These are phyloP conservation scores for Pteromalus puparum DNA, from an alignment of 1,140 invertebrate species.

Conservation along the genomic window DNA sequence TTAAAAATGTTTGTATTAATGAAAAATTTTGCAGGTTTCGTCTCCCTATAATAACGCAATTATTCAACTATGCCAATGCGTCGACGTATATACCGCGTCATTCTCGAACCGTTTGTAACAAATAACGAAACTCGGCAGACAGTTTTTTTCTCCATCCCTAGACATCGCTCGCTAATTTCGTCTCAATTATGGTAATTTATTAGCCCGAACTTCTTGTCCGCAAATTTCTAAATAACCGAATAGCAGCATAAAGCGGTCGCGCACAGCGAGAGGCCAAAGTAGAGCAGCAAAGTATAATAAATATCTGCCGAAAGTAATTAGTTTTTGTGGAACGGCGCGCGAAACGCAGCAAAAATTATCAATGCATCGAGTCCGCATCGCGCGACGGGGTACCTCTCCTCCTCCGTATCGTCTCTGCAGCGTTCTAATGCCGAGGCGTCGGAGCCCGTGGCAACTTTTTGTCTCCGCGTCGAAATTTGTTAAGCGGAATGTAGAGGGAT, in stretches of 20 bases:
- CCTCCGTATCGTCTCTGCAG: not conserved
- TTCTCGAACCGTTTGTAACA: not conserved
- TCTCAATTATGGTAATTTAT: slow-evolving; percentile 44
- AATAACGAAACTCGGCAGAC: not conserved
- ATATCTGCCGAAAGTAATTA: slow-evolving; percentile 44
- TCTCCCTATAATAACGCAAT: too few relatives aligned
- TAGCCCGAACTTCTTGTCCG: slow-evolving; percentile 20
- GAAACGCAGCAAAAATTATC: slow-evolving; percentile 48
- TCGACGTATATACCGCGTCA: not conserved
- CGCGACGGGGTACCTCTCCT: slow-evolving; percentile 15
- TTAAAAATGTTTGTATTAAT: too few relatives aligned
- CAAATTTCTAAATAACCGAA: slow-evolving; percentile 33
- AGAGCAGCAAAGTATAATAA: slow-evolving; percentile 28
- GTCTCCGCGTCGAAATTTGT: slow-evolving; percentile 58
- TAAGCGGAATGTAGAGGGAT: slow-evolving; percentile 61
- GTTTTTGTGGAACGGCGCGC: slow-evolving; percentile 37
- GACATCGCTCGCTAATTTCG: not conserved
- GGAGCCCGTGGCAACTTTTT: slow-evolving; percentile 57
- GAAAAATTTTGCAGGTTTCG: too few relatives aligned
- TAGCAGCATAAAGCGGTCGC: not conserved
- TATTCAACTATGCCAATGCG: too few relatives aligned
- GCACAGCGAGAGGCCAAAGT: slow-evolving; percentile 8
- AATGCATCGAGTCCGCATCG: slow-evolving; percentile 32
- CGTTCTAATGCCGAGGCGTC: slow-evolving; percentile 44
- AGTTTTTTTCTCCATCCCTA: not conserved